Percentiles rank a stretch among this genome's conserved stretches.
Evolutionary conservation across 2,888 invertebrate species (phyloP).

Genomic region (Drosophila vallismaia): DNA sequence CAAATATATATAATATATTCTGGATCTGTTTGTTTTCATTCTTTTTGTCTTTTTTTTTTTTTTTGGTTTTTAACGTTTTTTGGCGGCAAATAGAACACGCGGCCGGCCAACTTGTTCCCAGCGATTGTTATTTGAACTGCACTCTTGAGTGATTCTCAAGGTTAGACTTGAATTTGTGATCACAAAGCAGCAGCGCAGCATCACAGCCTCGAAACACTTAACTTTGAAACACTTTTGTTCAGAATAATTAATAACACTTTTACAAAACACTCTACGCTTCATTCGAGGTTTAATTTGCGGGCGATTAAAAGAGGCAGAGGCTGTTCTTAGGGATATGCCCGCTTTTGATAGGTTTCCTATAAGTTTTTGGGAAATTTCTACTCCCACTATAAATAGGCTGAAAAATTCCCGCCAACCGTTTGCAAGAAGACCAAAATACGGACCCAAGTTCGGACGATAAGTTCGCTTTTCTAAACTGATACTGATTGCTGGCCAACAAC

Average conservation of each 20-base stretch:
- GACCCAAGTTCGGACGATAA: slow-evolving; percentile 52
- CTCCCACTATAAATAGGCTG: not conserved
- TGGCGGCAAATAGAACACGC: slow-evolving; percentile 34
- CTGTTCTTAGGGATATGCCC: no score
- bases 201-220: slow-evolving; percentile 36
- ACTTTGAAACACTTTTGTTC: slow-evolving; percentile 1
- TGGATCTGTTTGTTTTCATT: slow-evolving; percentile 28
- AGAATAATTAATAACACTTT: slow-evolving; percentile 37
- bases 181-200: slow-evolving; percentile 29
- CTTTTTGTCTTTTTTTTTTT: not conserved
- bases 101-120: slow-evolving; percentile 26
- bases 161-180: slow-evolving; percentile 13
- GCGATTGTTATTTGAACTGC: slow-evolving; percentile 31
- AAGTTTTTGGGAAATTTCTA: not conserved
- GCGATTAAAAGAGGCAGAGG: slow-evolving; percentile 7
- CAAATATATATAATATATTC: slow-evolving; percentile 14
- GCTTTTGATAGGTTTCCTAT: no score
- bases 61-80: slow-evolving; percentile 2
- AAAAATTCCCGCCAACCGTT: slow-evolving; percentile 19
- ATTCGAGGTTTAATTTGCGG: slow-evolving; percentile 24
- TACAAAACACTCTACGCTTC: slow-evolving; percentile 7
- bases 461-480: slow-evolving; percentile 10
- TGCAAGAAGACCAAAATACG: slow-evolving; percentile 34
- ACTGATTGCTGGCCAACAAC: slow-evolving; percentile 38
- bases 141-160: slow-evolving; percentile 41